Base-by-base conservation (phyloP, 2,797 vertebrate genomes). In the Melanotaenia nigrans region DNA sequence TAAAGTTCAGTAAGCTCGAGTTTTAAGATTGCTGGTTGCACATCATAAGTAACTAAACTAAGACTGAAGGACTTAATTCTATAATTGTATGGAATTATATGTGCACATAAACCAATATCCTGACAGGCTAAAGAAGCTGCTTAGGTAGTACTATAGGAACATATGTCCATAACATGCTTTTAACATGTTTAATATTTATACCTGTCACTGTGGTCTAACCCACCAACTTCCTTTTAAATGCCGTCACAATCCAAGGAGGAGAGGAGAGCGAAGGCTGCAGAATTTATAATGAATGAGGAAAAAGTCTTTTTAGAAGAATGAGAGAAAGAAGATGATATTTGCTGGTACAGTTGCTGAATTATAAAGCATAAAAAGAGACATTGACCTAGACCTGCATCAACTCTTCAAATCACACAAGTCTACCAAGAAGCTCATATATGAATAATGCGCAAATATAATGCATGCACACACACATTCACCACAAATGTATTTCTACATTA, bases 371-470 rank as follows among this genome's bases (percentile, higher is more conserved):
- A 84, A 80, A 70, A 81, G 72, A 83, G 74, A 91, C 59, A 45
- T 75, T 87, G 88, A 91, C 87, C 90, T 79, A 84, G 84, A 89
- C 90, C 88, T 89, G 89, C 86, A 89, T 88, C 82, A 86, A 87
- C 84, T 86, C 82, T 85, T 92, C 87, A 91, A 89, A 88, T 90
- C 88, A 85, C 84, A 90, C 84, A 89, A 78, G 83, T 90, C 79
- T 81, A 87, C 81, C 84, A 86, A 83, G 86, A 88, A 89, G 78
- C 73, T 82, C 56, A 71, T 55, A 1, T 40, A 87, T 92, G 32
- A 92, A 92, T 92, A 86, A 93, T 87, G 77, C 56, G 92, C 25
- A 57, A 18, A 65, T 40, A 71, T 53, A 35, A 67, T 16, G 38
- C 28, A 59, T 32, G 60, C 65, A 38, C 61, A 68, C 60, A 75